Evolutionary conservation across 23 tunicate genomes (phyloP), one percentile per base, ranked within the genome.

Genomic region (Botrylloides violaceus): DNA sequence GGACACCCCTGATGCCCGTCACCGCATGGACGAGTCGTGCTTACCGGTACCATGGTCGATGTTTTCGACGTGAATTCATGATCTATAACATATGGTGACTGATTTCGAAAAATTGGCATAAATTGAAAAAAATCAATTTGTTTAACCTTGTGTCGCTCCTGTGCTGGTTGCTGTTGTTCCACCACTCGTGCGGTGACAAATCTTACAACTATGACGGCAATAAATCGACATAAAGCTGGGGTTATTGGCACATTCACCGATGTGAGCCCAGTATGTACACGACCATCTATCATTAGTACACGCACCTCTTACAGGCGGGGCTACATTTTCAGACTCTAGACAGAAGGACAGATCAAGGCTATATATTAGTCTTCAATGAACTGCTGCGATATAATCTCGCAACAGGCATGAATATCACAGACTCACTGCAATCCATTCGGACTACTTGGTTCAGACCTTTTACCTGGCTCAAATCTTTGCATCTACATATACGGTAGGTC

Each of bases 241-340:
- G 15, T 49, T 23, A 19, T 55, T 49, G 70, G 76, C 19, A 53
- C 76, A 71, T 23, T 71, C 34, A 12, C 31, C 68, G 9, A n/a
- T n/a, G 15, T 53, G 50, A 15, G 66, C 34, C 66, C 66, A 71
- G 66, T 23, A 25, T 9, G n/a, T 20, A 53, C 76, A 71, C 19
- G 43, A 26, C 31, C 23, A 20, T 19, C 19, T 53, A 19, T 12
- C 27, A 25, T 71, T 70, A 0, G 18, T 53, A 70, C 76, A 71
- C 26, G 34, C 9, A 19, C 21, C 23, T 34, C 19, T 24, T 71
- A 33, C 30, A 9, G 76, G 43, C 49, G 70, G 1, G 20, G 76
- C 39, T 9, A 24, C 76, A 0, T 23, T 7, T 49, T 71, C 36
- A 70, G 50, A 0, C 18, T 49, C 68, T 60, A 22, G 26, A 70